A percentile compares a stretch with the other conserved stretches of the same genome.
Evolutionary conservation across 92 coral and sea anemone species (phyloP).

Genomic region (Zoanthus sociatus): DNA sequence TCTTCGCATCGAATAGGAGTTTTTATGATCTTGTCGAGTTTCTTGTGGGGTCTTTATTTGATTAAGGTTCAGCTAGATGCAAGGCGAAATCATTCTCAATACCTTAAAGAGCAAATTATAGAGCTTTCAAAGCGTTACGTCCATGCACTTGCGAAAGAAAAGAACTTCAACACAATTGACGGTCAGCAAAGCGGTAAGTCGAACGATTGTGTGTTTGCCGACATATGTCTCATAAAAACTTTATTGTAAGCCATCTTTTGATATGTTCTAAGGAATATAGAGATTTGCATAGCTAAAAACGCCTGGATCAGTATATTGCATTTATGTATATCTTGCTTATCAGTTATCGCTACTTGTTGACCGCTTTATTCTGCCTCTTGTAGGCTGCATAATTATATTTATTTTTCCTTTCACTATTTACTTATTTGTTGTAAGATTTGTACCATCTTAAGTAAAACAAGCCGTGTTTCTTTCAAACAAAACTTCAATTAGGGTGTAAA

Average conservation of each 20-base stretch:
- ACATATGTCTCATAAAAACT: background rate
- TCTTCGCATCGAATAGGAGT: constrained; percentile 77
- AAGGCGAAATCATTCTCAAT: constrained; percentile 75
- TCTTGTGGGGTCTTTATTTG: constrained; percentile 92
- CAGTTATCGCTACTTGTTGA: too few species aligned
- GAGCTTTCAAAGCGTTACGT: constrained; percentile 88
- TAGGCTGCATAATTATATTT: too few species aligned
- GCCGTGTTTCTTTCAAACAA: too few species aligned
- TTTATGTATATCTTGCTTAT: too few species aligned
- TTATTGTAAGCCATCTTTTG: background rate
- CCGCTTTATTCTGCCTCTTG: too few species aligned
- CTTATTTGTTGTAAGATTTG: too few species aligned
- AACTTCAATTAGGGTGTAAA: too few species aligned
- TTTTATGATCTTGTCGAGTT: constrained; percentile 65
- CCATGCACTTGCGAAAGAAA: constrained; percentile 85
- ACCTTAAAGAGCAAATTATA: constrained; percentile 75
- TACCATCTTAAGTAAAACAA: too few species aligned
- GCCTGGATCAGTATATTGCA: too few species aligned
- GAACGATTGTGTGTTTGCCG: background rate
- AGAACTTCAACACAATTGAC: constrained; percentile 66
- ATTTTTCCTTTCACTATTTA: too few species aligned
- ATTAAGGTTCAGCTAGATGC: constrained; percentile 84
- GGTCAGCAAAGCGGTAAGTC: constrained; percentile 62
- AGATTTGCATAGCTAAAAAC: too few species aligned
- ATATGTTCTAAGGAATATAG: background rate